Evolutionary conservation across 1,140 invertebrate species (phyloP), one percentile per base, ranked within the genome.

Genomic region (Pseudomyrmex gracilis): DNA sequence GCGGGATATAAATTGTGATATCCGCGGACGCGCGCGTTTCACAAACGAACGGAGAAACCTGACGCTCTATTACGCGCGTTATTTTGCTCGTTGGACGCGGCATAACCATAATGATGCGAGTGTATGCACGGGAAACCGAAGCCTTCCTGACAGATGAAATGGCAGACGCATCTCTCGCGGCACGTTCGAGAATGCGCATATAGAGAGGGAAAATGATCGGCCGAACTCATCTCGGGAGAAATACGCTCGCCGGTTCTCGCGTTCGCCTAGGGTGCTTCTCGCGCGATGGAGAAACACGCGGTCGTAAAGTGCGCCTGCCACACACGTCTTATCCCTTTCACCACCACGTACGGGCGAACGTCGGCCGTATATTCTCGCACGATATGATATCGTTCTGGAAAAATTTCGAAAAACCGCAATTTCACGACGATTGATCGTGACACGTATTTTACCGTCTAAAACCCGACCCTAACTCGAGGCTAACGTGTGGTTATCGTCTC

Each of bases 61-160:
- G 80, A 87, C 80, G 71, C 83, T 86, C 68, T 60, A 87, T 88
- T 85, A 82, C 55, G 53, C 60, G 70, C 15, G 34, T 34, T 84
- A 60, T 76, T 83, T 76, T 73, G 58, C 73, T 73, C 34, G 34
- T 20, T 13, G 70, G 87, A 85, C 89, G 77, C 53, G 22, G 68
- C 57, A 24, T 60, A 34, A 24, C 58, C 13, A 45, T 85, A 87
- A 85, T 68, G 82, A 60, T 51, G 24, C 20, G 61, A 80, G 82
- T 71, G 51, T 80, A 74, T 49, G 60, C 55, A 74, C 58, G 76
- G 76, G 34, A 88, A 88, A 87, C 86, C 64, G 82, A 88, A 85
- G 63, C 71, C 70, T 74, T 63, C 9, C n/a, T 51, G 71, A 58
- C 61, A 84, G n/a, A 53, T 51, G 66, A 60, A 80, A 80, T 49